phyloP scores from a whole-genome alignment of 2,113 vertebrate species.

The Zapus hudsonius region DNA sequence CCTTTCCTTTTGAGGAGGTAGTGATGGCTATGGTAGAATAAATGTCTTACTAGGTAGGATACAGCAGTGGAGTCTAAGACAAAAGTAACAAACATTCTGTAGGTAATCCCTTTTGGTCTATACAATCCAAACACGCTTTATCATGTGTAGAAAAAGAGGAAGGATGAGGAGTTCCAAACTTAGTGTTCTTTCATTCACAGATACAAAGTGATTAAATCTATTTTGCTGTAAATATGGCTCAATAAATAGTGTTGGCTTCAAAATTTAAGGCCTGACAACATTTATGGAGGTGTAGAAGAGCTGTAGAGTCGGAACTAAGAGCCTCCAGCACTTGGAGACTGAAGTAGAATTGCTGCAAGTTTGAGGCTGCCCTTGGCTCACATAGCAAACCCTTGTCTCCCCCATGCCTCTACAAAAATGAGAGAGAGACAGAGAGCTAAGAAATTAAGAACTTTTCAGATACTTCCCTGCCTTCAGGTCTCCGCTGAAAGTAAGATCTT shows the following conservation, averaged over 20 bases:
- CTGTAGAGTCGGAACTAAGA: neutral
- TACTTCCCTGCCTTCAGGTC: neutral
- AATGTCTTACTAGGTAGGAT: neutral
- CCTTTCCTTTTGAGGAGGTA: constrained; percentile 22
- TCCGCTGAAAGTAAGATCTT: constrained; percentile 7
- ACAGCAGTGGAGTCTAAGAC: neutral
- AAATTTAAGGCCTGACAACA: neutral
- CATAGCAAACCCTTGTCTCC: neutral
- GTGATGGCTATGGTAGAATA: constrained; percentile 3
- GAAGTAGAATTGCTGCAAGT: no score
- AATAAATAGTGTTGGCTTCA: neutral
- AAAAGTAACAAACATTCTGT: neutral
- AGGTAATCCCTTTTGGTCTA: neutral
- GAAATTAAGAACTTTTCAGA: neutral
- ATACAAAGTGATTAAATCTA: neutral
- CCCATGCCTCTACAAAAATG: no score
- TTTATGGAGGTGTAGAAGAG: neutral
- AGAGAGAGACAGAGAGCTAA: neutral
- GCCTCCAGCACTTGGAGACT: neutral
- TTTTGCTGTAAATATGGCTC: neutral
- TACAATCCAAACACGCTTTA: neutral
- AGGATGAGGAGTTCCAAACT: neutral
- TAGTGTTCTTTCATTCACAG: neutral
- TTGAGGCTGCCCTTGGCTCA: neutral
- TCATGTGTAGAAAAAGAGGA: neutral